These are phyloP conservation scores for Meteorus colon DNA, from an alignment of 2,888 invertebrate species.

Conservation along the genomic window DNA sequence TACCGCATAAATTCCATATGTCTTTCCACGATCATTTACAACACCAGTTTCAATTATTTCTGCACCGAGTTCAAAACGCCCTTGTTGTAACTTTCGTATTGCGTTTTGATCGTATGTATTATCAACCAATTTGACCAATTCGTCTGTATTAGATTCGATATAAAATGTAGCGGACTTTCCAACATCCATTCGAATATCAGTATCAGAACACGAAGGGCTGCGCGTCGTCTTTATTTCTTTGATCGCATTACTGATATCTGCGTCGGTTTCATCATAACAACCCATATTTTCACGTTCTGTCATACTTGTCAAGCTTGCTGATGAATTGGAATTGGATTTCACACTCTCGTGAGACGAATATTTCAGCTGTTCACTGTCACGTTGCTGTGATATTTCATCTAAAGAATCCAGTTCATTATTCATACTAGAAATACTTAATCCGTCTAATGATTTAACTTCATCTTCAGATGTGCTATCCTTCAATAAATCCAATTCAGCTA, in stretches of 20 bases:
- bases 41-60: slow-evolving; percentile 77
- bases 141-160: slow-evolving; percentile 60
- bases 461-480: slow-evolving; percentile 78
- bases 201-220: slow-evolving; percentile 56
- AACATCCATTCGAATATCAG: slow-evolving; percentile 54
- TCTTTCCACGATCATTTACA: slow-evolving; percentile 87
- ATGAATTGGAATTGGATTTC: slow-evolving; percentile 57
- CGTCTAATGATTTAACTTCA: slow-evolving; percentile 76
- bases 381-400: slow-evolving; percentile 59
- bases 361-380: slow-evolving; percentile 51
- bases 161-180: slow-evolving; percentile 61
- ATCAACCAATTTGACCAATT: slow-evolving; percentile 63
- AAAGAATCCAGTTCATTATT: slow-evolving; percentile 66
- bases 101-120: slow-evolving; percentile 64
- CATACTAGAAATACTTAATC: slow-evolving; percentile 75
- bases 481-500: slow-evolving; percentile 83
- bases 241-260: slow-evolving; percentile 40
- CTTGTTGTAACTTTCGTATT: slow-evolving; percentile 69
- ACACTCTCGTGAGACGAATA: slow-evolving; percentile 50
- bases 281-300: slow-evolving; percentile 48
- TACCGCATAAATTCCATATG: slow-evolving; percentile 92
- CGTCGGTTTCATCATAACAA: slow-evolving; percentile 56
- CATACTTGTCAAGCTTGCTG: slow-evolving; percentile 58
- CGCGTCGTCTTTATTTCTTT: slow-evolving; percentile 54
- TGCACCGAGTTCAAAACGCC: slow-evolving; percentile 67